Percentiles rank a stretch among this genome's conserved stretches.
Conservation (phyloP, 1,140 invertebrate species). For the Meloidogyne hapla region DNA sequence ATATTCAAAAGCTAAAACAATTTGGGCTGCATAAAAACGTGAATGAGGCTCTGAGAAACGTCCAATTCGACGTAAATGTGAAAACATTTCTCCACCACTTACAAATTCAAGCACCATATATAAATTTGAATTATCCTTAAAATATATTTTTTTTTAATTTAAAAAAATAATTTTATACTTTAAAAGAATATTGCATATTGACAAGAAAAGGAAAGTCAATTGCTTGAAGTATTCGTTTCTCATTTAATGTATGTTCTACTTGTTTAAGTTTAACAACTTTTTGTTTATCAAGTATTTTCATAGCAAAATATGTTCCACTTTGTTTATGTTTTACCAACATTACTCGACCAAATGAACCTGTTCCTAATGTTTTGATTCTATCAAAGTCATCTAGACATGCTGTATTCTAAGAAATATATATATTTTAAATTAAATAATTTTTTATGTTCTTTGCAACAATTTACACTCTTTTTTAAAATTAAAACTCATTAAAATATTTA, state of each 20-base stretch:
- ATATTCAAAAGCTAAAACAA: constrained; percentile 98
- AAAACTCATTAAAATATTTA: too few species aligned
- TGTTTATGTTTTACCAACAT: constrained; percentile 99
- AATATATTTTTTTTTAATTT: constrained; percentile 26
- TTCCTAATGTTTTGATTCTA: constrained; percentile 95
- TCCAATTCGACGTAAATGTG: constrained; percentile 72
- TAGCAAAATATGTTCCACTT: constrained; percentile 92
- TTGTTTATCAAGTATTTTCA: constrained; percentile 99
- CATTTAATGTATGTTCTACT: constrained; percentile 94
- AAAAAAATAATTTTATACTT: constrained; percentile 66
- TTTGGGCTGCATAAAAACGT: constrained; percentile 97
- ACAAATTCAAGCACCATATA: constrained; percentile 79
- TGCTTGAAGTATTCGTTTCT: constrained; percentile 92
- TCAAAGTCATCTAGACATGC: constrained; percentile 95
- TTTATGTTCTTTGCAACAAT: neutral
- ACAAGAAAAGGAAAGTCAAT: constrained; percentile 95
- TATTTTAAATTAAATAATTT: neutral
- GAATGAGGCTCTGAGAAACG: constrained; percentile 89
- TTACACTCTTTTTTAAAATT: neutral
- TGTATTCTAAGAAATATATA: constrained; percentile 74
- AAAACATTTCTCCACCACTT: constrained; percentile 78
- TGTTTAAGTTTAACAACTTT: constrained; percentile 93
- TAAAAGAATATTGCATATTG: constrained; percentile 92
- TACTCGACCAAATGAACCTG: constrained; percentile 98
- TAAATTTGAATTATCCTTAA: constrained; percentile 76